Conservation (phyloP, 2,797 vertebrate species). For the Neosilurus mollespiculum region DNA sequence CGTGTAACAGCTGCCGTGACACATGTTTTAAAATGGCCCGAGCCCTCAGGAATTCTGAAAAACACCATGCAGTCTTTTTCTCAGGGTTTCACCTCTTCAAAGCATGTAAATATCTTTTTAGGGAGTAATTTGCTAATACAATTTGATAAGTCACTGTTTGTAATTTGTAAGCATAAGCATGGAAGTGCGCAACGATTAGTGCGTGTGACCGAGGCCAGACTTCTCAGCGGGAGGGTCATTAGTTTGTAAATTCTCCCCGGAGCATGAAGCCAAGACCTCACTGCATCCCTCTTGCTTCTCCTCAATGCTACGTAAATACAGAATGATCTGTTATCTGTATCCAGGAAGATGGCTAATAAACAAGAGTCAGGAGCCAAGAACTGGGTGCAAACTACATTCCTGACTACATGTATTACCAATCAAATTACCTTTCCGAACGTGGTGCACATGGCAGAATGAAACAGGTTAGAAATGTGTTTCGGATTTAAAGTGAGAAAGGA, state of each 20-base stretch:
- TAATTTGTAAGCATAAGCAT: background rate
- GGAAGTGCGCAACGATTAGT: background rate
- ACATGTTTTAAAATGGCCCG: constrained; percentile 3
- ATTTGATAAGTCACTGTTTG: background rate
- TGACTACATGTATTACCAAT: constrained; percentile 48
- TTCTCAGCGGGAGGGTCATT: background rate
- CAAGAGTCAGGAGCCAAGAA: constrained; percentile 57
- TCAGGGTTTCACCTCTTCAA: background rate
- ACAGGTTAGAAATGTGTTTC: constrained; percentile 2
- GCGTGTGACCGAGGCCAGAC: background rate
- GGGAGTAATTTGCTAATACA: background rate
- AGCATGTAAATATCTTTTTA: background rate
- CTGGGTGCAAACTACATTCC: constrained; percentile 59
- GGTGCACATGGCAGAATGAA: constrained; percentile 36
- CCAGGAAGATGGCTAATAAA: constrained; percentile 70
- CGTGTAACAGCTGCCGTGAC: constrained; percentile 51
- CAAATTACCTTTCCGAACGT: constrained; percentile 47
- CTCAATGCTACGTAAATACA: constrained; percentile 62
- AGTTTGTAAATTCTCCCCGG: constrained; percentile 15
- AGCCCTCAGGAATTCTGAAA: constrained; percentile 5
- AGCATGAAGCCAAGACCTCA: constrained; percentile 17
- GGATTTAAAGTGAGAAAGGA: background rate
- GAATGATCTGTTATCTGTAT: constrained; percentile 67
- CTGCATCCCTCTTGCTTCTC: constrained; percentile 36
- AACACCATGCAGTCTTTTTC: background rate